A percentile compares a stretch with the other conserved stretches of the same genome.
These are phyloP conservation scores for Palythoa grandiflora DNA, from an alignment of 92 coral and sea anemone genomes.

Conservation along the genomic window DNA sequence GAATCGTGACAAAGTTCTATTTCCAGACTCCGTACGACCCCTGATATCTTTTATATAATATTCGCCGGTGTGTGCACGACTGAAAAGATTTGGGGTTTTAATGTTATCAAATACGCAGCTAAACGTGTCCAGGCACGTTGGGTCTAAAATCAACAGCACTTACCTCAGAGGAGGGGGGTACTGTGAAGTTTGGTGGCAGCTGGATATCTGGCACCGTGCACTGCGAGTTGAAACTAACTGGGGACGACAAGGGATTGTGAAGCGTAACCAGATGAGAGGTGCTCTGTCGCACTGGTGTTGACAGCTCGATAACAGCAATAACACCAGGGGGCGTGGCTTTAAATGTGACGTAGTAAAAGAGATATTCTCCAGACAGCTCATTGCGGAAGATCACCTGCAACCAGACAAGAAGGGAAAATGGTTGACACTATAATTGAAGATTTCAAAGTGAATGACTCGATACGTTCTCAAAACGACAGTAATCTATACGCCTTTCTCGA, in stretches of 20 bases:
- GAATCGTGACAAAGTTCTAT: no score
- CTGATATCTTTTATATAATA: no score
- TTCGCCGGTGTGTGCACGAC: no score
- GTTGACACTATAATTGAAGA: background rate
- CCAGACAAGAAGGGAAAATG: background rate
- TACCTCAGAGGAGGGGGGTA: conserved; percentile 96
- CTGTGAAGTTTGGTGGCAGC: conserved; percentile 94
- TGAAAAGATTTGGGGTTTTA: no score
- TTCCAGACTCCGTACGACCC: no score
- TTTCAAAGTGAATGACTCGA: background rate
- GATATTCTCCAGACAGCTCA: conserved; percentile 84
- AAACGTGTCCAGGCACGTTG: no score
- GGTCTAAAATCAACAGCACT: conserved; percentile 2
- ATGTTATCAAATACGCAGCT: no score
- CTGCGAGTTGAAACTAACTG: conserved; percentile 91
- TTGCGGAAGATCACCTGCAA: conserved; percentile 89
- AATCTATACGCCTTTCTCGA: no score
- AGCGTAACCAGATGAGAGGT: conserved; percentile 94
- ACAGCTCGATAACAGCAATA: conserved; percentile 89
- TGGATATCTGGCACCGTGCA: conserved; percentile 89
- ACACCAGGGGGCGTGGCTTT: conserved; percentile 97
- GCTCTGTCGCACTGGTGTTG: conserved; percentile 96
- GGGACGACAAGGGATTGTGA: conserved; percentile 91
- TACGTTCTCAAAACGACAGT: background rate
- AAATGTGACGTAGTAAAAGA: conserved; percentile 95